Conservation (phyloP, 1,140 invertebrate genomes). For the Saccostrea glomerata region DNA sequence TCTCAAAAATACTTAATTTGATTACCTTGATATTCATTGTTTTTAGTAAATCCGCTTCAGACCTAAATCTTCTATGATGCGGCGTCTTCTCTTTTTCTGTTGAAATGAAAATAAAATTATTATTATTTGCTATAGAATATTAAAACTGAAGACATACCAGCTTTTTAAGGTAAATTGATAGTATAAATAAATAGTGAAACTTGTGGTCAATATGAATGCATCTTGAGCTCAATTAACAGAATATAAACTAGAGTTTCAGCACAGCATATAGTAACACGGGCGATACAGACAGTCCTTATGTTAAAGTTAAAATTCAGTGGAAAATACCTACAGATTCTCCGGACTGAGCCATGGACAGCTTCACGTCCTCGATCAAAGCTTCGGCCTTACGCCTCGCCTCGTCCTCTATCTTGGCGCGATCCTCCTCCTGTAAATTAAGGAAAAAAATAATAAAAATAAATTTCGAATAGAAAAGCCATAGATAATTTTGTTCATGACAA, state of each 20-base stretch:
- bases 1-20: not conserved
- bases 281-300: too few relatives aligned
- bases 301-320: too few relatives aligned
- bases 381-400: too few relatives aligned
- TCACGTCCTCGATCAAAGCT: too few relatives aligned
- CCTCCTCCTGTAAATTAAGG: too few relatives aligned
- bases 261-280: not conserved
- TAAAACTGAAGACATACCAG: not conserved
- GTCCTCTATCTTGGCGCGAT: too few relatives aligned
- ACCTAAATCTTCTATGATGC: not conserved
- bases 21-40: constrained; percentile 2
- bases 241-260: not conserved
- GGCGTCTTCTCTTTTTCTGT: not conserved
- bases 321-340: too few relatives aligned
- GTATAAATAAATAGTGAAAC: not conserved
- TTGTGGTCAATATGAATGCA: constrained; percentile 1
- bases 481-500: too few relatives aligned
- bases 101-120: not conserved
- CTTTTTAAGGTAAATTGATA: not conserved
- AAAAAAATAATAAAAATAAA: too few relatives aligned
- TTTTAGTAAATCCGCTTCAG: not conserved
- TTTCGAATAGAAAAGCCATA: too few relatives aligned
- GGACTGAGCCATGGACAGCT: too few relatives aligned
- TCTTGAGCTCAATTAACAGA: constrained; percentile 1
- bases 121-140: not conserved